phyloP scores from a whole-genome alignment of 2,888 invertebrate species.

The Sesia apiformis region DNA sequence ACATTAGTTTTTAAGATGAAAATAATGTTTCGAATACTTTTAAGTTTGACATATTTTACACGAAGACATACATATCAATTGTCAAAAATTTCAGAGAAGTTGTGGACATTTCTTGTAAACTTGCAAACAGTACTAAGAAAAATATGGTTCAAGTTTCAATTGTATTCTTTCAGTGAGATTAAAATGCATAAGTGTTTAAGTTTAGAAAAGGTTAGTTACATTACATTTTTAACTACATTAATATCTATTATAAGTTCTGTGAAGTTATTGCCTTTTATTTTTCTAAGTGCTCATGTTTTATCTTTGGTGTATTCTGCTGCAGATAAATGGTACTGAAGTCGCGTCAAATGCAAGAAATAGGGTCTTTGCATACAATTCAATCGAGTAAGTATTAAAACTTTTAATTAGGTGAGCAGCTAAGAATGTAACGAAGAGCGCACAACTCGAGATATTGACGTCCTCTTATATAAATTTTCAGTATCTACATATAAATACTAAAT shows the following conservation, averaged over 20 bases:
- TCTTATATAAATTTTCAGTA: too few species aligned
- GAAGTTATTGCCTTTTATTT: background rate
- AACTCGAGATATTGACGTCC: background rate
- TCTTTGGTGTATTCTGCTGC: constrained; percentile 1
- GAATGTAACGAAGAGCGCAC: background rate
- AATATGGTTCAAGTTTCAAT: constrained; percentile 43
- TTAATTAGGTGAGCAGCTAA: background rate
- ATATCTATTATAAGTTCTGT: too few species aligned
- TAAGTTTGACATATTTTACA: constrained; percentile 35
- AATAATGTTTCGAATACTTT: constrained; percentile 37
- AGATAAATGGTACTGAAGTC: constrained; percentile 42
- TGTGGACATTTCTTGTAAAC: constrained; percentile 39
- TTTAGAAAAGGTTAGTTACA: constrained; percentile 44
- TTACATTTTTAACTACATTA: background rate
- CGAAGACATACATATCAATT: constrained; percentile 37
- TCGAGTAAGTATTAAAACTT: constrained; percentile 31
- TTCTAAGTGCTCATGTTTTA: background rate
- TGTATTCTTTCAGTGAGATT: constrained; percentile 38
- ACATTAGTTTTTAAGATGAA: background rate
- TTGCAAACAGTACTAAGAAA: constrained; percentile 40
- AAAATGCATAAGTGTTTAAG: constrained; percentile 61
- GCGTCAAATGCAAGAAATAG: constrained; percentile 39
- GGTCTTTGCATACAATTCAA: constrained; percentile 21
- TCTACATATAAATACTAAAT: too few species aligned
- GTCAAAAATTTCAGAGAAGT: constrained; percentile 51